Evolutionary conservation across 2,113 vertebrate species (phyloP).

Genomic region (Columbina picui): DNA sequence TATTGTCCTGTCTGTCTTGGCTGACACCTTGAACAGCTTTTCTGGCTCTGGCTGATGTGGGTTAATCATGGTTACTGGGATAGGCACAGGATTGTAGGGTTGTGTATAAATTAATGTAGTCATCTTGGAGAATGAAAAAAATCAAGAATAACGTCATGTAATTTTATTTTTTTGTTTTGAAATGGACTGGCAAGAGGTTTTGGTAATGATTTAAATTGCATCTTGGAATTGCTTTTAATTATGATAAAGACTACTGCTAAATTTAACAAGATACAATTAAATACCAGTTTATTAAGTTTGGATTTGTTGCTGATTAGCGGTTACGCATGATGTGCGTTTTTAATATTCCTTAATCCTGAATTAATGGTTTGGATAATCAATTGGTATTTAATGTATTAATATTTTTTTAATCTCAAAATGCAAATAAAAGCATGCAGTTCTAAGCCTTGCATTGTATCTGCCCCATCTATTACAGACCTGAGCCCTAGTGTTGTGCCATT

Average conservation of each 20-base stretch:
- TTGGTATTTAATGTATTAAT: constrained; percentile 22
- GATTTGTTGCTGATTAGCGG: background rate
- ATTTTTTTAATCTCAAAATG: constrained; percentile 18
- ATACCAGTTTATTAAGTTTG: constrained; percentile 42
- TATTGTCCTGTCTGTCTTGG: constrained; percentile 11
- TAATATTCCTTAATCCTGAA: constrained; percentile 49
- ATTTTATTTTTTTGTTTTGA: background rate
- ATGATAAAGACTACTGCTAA: constrained; percentile 51
- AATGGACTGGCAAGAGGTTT: constrained; percentile 14
- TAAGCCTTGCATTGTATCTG: background rate
- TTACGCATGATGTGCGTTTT: background rate
- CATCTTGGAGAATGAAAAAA: background rate
- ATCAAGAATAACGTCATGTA: background rate
- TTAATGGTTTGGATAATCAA: constrained; percentile 53
- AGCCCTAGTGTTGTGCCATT: background rate
- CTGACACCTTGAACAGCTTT: background rate
- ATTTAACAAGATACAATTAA: constrained; percentile 68
- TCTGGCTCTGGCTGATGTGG: constrained; percentile 10
- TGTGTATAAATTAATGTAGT: background rate
- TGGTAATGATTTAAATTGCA: constrained; percentile 10
- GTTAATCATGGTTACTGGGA: constrained; percentile 2
- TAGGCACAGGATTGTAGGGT: background rate
- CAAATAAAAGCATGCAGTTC: background rate
- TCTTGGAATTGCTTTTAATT: constrained; percentile 52
- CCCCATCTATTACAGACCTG: background rate